Conservation (phyloP, 2,797 vertebrate genomes). For the Silurus lanzhouensis region DNA sequence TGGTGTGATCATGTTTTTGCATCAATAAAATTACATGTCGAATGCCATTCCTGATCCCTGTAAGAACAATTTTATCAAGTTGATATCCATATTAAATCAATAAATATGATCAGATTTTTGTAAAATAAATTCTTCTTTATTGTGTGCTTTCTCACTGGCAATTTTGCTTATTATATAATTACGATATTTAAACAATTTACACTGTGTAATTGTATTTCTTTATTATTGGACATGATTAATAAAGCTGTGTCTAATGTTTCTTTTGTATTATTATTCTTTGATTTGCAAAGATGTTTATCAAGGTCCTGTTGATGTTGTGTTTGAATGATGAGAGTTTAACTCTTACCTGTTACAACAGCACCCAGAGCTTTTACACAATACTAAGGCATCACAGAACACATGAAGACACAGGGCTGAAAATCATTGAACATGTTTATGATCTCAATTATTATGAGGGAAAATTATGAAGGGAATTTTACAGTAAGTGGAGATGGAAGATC, state of each 20-base stretch:
- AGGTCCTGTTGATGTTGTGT: slow-evolving; percentile 53
- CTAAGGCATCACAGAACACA: slow-evolving; percentile 35
- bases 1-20: too few species aligned
- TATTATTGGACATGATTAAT: neutral
- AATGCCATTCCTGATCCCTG: too few species aligned
- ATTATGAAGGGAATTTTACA: slow-evolving; percentile 15
- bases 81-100: too few species aligned
- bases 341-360: slow-evolving; percentile 56
- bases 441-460: neutral
- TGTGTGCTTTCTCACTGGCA: too few species aligned
- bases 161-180: too few species aligned
- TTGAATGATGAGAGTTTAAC: neutral
- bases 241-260: neutral
- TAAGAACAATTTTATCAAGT: too few species aligned
- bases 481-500: slow-evolving; percentile 34
- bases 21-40: too few species aligned
- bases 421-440: slow-evolving; percentile 27
- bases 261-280: slow-evolving; percentile 31
- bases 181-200: too few species aligned
- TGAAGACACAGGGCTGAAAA: slow-evolving; percentile 43
- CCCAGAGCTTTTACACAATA: slow-evolving; percentile 35
- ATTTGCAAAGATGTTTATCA: slow-evolving; percentile 57
- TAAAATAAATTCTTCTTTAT: too few species aligned
- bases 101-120: too few species aligned
- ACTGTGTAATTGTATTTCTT: neutral